Base-by-base conservation (phyloP, 2,888 invertebrate species). In the Cheilosia vulpina region DNA sequence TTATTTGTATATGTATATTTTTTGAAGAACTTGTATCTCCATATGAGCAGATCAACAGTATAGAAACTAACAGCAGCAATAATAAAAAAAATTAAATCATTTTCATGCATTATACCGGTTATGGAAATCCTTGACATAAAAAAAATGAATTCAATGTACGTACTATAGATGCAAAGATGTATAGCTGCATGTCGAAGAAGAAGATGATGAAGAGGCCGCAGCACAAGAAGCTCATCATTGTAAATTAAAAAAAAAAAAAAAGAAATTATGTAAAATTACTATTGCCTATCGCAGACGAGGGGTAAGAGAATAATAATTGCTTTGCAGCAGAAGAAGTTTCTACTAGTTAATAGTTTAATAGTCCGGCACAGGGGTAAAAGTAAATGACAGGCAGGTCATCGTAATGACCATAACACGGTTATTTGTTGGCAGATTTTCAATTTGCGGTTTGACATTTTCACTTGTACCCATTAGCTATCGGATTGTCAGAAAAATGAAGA, bases 121-220 rank as follows among this genome's bases (percentile, higher is more conserved):
- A 89, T 89, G 88, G 88, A 89, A 89, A 91, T 91, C 91, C 91
- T 91, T 91, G 91, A 91, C 91, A 91, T 90, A 90, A 91, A 91
- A 91, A 80, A 87, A 76, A 62, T 66, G 1, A 66, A 69, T 66
- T 69, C 58, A 71, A 80, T 69, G 69, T 55, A 47, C 62, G 21
- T 55, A 55, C 31, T 24, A 50, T 34, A 41, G 65, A 63, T 71
- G 24, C 19, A 55, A 34, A 15, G 50, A 57, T 38, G 17, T 53
- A 6, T 38, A 65, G 31, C 17, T 17, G 60, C 60, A 60, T 17
- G 41, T n/a, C 9, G 38, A 9, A 17, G 38, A 63, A 47, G n/a
- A 66, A 62, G 17, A 63, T 50, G 52, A 47, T 63, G 17, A 55
- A 55, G 58, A 69, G 38, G 38, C 38, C 38, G 15, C 45, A 47